Evolutionary conservation across 2,888 invertebrate genomes (phyloP), one percentile per base, ranked within the genome.

Genomic region (Drosophila prolongata): DNA sequence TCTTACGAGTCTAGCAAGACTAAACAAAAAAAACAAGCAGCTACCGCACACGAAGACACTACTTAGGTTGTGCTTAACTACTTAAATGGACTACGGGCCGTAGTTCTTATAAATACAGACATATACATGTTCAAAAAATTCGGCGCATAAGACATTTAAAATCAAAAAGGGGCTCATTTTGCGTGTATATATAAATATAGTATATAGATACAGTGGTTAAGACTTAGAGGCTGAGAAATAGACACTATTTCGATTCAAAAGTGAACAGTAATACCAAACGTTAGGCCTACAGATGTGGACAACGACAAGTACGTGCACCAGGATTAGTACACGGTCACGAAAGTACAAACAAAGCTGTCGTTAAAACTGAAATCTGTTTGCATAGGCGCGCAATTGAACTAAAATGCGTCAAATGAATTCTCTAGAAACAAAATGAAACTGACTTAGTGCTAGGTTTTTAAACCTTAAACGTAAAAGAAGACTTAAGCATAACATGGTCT

Each of bases 401-500:
- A 80, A 78, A 76, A 75, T 78, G 70, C 59, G 64, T 55, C 61
- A 64, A 78, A 72, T 64, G 27, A 76, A 66, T 55, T 69, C 42
- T 14, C 65, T 53, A 65, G 37, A 53, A 65, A 65, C 52, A 14
- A 37, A 35, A 53, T 64, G 43, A 65, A 44, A 30, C 30, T 38
- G 49, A 69, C 66, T 66, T 66, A 69, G 43, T n/a, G 38, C 68
- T 58, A 69, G 34, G 24, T 38, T 11, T 38, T 55, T 43, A n/a
- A 64, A 62, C 40, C 35, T 35, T 60, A 42, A 34, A 34, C 30
- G 24, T 60, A 43, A 10, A 35, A 59, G n/a, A 69, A 47, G 35
- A 35, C 30, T 70, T 60, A 37, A 42, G 46, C 67, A 64, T 62
- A 67, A 70, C 40, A 46, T 54, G 34, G 24, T 65, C 53, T 19